These are phyloP conservation scores for Bubo bubo DNA, from an alignment of 2,113 vertebrate species.

Conservation along the genomic window DNA sequence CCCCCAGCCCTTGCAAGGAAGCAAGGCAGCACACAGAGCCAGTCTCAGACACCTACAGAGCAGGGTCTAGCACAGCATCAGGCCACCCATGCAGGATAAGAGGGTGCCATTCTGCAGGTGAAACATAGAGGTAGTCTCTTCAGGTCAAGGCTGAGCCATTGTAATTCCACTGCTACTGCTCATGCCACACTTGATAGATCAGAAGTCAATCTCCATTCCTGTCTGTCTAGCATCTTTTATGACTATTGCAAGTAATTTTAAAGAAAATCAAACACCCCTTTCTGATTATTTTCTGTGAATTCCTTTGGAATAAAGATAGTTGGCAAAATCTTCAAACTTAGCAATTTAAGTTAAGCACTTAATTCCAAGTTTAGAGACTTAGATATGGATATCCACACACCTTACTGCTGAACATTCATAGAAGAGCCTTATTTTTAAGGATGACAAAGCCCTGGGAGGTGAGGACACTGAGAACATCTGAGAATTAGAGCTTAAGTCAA, in stretches of 20 bases:
- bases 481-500: background rate
- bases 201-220: background rate
- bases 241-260: background rate
- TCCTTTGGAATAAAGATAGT: background rate
- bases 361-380: background rate
- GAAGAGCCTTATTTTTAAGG: background rate
- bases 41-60: background rate
- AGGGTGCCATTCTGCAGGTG: background rate
- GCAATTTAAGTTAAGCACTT: background rate
- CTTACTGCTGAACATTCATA: background rate
- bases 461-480: background rate
- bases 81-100: background rate
- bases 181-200: background rate
- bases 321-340: background rate
- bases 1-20: fast-evolving
- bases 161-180: background rate
- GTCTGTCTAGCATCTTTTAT: background rate
- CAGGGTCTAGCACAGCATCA: background rate
- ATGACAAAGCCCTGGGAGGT: background rate
- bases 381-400: background rate
- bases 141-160: background rate
- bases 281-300: background rate
- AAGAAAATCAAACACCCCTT: background rate
- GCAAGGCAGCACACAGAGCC: too few relatives aligned
- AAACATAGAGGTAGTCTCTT: background rate